phyloP scores from a whole-genome alignment of 2,113 vertebrate species.

The Zosterops lateralis region DNA sequence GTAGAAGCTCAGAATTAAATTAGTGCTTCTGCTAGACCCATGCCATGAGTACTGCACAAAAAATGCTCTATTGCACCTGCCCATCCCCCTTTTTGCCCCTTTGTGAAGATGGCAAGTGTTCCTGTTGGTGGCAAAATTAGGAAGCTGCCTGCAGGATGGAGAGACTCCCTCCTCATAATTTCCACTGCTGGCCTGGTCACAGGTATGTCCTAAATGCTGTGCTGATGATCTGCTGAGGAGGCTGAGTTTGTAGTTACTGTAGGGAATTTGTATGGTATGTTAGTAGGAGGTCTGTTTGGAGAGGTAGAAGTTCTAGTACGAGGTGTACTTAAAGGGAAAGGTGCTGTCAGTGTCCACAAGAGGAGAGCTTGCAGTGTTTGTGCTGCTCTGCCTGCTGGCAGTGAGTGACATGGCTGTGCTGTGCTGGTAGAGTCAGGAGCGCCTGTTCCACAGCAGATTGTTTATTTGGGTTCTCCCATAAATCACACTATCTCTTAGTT shows the following conservation, averaged over 20 bases:
- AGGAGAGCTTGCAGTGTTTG: neutral
- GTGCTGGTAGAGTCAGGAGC: neutral
- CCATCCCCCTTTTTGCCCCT: neutral
- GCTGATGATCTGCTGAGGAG: neutral
- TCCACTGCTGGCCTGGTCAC: neutral
- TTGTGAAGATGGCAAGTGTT: neutral
- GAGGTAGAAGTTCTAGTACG: neutral
- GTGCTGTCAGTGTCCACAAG: neutral
- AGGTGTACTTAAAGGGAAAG: neutral
- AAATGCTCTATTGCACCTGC: neutral
- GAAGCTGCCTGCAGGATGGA: neutral
- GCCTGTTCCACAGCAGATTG: neutral
- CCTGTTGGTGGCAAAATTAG: neutral
- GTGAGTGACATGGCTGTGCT: neutral
- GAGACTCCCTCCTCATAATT: neutral
- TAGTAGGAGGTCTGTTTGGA: neutral
- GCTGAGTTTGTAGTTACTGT: neutral
- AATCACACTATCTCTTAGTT: neutral
- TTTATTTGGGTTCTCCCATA: slow-evolving; percentile 12
- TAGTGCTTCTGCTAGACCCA: neutral
- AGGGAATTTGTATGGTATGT: neutral
- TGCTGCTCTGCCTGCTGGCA: neutral
- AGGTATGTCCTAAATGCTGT: neutral
- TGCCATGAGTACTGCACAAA: neutral
- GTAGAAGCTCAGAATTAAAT: neutral